phyloP scores from a whole-genome alignment of 37 sponge, comb jelly and placozoan species.

The Agelas oroides region DNA sequence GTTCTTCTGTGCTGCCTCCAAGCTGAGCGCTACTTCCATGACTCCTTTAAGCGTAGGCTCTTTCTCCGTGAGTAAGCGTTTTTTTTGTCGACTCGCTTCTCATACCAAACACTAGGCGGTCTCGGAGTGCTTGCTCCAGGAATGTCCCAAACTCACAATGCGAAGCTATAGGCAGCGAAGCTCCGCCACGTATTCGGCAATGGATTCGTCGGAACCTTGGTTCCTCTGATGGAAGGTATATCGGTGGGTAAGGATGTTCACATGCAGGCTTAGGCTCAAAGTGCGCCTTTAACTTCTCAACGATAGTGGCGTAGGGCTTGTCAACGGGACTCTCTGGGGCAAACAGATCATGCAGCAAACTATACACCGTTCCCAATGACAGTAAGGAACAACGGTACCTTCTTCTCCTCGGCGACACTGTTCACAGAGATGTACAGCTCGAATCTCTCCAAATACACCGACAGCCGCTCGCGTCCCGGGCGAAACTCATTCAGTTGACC shows the following conservation, averaged over 20 bases:
- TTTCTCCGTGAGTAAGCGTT: neutral
- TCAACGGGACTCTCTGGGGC: slow-evolving; percentile 33
- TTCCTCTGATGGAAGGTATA: slow-evolving; percentile 6
- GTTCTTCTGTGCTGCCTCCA: neutral
- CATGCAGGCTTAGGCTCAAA: slow-evolving; percentile 7
- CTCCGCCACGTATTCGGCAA: slow-evolving; percentile 10
- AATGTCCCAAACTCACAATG: slow-evolving; percentile 5
- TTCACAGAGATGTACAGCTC: too few relatives aligned
- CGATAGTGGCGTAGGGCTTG: neutral
- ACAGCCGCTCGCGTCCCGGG: slow-evolving; percentile 10
- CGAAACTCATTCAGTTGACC: slow-evolving; percentile 29
- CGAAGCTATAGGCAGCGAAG: slow-evolving; percentile 21
- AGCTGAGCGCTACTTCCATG: slow-evolving; percentile 1
- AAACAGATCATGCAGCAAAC: slow-evolving; percentile 13
- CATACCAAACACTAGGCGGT: slow-evolving; percentile 22
- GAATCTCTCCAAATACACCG: slow-evolving; percentile 33
- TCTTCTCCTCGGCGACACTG: slow-evolving; percentile 12
- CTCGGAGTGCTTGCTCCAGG: slow-evolving; percentile 8
- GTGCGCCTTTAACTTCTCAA: neutral
- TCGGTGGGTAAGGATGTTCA: neutral
- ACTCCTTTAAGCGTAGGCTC: neutral
- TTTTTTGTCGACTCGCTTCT: neutral
- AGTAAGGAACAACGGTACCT: slow-evolving; percentile 21
- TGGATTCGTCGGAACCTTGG: slow-evolving; percentile 3
- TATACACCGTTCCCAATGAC: slow-evolving; percentile 13